Percentiles rank a stretch among this genome's conserved stretches.
These are phyloP conservation scores for Toxostoma redivivum DNA, from an alignment of 2,113 vertebrate genomes.

Conservation along the genomic window DNA sequence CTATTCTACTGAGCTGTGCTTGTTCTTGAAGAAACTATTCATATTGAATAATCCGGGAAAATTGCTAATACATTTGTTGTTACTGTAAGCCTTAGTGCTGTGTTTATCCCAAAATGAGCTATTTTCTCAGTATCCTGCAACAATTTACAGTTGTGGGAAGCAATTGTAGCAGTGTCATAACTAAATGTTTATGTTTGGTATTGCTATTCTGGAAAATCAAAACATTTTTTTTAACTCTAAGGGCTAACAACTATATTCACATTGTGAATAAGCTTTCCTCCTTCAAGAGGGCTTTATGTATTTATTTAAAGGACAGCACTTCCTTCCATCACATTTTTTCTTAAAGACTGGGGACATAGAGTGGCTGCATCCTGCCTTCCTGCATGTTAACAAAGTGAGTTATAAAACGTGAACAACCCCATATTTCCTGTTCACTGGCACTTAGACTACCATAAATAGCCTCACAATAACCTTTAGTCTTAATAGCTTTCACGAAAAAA, in stretches of 20 bases:
- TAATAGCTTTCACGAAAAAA: not conserved
- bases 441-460: not conserved
- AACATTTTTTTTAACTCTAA: not conserved
- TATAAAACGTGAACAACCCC: not conserved
- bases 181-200: not conserved
- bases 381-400: not conserved
- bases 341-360: fast-evolving
- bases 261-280: not conserved
- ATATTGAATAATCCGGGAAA: not conserved
- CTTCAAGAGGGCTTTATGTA: not conserved
- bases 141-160: not conserved
- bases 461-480: not conserved
- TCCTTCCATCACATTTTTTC: not conserved
- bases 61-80: not conserved
- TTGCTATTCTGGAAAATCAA: not conserved
- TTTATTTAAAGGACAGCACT: not conserved
- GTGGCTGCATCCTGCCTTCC: not conserved
- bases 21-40: not conserved
- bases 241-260: not conserved
- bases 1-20: not conserved
- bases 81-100: not conserved
- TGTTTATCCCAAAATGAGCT: not conserved
- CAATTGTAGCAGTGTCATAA: not conserved
- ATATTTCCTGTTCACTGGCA: not conserved
- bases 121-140: not conserved